Conservation (phyloP, 2,888 invertebrate species). For the Chrysolina oricalcia region DNA sequence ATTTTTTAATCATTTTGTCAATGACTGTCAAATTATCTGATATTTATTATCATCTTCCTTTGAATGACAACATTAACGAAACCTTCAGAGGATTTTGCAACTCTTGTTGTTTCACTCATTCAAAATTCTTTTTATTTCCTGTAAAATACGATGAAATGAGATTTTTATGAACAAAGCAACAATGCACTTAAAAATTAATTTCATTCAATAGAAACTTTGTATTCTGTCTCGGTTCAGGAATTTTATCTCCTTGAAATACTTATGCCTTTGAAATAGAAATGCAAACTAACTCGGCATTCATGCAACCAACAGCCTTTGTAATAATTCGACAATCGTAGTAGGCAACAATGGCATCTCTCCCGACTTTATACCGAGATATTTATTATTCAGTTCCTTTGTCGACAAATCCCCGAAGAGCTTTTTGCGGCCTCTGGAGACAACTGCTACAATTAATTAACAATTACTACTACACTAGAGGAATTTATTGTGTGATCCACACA, state of each 20-base stretch:
- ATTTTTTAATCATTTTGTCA: no score
- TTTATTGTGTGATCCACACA: neutral
- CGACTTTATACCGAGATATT: neutral
- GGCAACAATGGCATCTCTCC: neutral
- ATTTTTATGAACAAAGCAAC: no score
- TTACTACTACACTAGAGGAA: neutral
- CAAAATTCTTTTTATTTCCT: no score
- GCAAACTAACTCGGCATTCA: neutral
- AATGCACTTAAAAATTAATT: no score
- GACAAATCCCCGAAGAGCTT: constrained; percentile 24
- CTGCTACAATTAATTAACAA: constrained; percentile 23
- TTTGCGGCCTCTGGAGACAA: constrained; percentile 11
- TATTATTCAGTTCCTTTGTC: constrained; percentile 13
- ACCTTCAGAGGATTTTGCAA: no score
- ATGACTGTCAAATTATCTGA: no score
- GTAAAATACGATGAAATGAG: no score
- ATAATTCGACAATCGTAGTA: neutral
- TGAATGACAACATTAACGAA: no score
- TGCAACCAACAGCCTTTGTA: neutral
- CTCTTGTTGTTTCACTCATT: no score
- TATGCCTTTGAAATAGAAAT: neutral
- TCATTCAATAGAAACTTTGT: no score
- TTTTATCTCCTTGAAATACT: neutral
- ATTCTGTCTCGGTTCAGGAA: no score
- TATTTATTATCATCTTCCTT: no score